A percentile compares a stretch with the other conserved stretches of the same genome.
Conservation (phyloP, 1,140 invertebrate species). For the Drosophila fuyamai region DNA sequence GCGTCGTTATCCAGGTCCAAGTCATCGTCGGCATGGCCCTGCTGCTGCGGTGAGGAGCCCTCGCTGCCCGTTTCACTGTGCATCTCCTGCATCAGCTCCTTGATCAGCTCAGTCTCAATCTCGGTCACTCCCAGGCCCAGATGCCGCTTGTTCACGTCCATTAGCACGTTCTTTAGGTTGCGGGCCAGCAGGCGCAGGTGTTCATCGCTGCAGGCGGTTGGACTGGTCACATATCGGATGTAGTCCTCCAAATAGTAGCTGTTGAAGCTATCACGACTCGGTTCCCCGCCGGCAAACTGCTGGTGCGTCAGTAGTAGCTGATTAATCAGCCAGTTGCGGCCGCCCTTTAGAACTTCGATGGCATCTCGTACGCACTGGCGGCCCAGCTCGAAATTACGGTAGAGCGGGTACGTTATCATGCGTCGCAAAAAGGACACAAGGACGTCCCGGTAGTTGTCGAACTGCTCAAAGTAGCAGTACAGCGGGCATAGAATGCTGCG, state of each 20-base stretch:
- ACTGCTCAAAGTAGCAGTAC: conserved; percentile 75
- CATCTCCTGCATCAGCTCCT: conserved; percentile 78
- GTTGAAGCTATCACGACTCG: conserved; percentile 65
- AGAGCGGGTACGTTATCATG: conserved; percentile 77
- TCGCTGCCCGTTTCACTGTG: conserved; percentile 52
- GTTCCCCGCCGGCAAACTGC: conserved; percentile 60
- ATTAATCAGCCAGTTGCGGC: conserved; percentile 73
- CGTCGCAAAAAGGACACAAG: conserved; percentile 73
- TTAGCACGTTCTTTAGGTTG: conserved; percentile 77
- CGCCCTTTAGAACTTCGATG: conserved; percentile 71
- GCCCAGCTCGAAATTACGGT: conserved; percentile 74
- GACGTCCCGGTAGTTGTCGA: conserved; percentile 70
- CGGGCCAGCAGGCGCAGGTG: conserved; percentile 69
- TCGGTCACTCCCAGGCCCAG: conserved; percentile 66
- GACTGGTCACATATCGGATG: conserved; percentile 68
- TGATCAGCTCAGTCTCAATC: conserved; percentile 76
- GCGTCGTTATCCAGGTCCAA: conserved; percentile 62
- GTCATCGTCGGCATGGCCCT: conserved; percentile 58
- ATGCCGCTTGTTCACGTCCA: conserved; percentile 72
- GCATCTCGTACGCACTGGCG: conserved; percentile 71
- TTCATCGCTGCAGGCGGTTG: conserved; percentile 49
- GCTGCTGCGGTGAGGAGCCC: conserved; percentile 58
- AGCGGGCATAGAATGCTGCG: conserved; percentile 73
- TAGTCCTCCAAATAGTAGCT: conserved; percentile 74
- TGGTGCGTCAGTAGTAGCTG: conserved; percentile 72